phyloP scores from a whole-genome alignment of 2,797 vertebrate genomes.

The Enteromius trimaculatus region DNA sequence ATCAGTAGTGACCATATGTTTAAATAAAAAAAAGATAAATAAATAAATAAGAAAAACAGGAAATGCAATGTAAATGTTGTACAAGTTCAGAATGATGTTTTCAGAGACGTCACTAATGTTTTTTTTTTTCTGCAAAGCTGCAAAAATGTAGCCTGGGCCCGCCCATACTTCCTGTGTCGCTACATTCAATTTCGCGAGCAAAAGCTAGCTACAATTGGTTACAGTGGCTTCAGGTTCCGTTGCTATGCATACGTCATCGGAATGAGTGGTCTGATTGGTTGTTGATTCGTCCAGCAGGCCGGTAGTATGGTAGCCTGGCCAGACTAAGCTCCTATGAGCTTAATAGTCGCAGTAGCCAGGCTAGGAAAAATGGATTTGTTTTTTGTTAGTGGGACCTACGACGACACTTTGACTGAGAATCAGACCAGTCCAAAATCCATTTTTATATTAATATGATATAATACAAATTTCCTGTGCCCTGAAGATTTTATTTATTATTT shows the following conservation, averaged over 20 bases:
- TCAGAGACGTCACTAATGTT: background rate
- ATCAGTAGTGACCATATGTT: background rate
- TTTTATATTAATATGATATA: background rate
- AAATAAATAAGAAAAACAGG: too few species aligned
- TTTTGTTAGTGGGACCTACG: background rate
- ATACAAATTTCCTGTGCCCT: background rate
- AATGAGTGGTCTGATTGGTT: too few species aligned
- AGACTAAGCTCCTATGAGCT: too few species aligned
- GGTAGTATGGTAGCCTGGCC: too few species aligned
- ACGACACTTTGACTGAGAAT: background rate
- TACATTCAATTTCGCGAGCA: too few species aligned
- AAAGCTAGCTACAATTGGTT: too few species aligned
- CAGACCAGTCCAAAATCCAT: background rate
- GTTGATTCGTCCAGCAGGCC: too few species aligned
- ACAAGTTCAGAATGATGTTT: background rate
- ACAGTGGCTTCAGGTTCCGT: too few species aligned
- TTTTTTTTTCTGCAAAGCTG: background rate
- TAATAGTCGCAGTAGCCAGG: too few species aligned
- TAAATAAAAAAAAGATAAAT: background rate
- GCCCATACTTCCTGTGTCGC: too few species aligned
- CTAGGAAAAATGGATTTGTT: background rate
- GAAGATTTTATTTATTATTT: background rate
- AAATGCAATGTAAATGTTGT: background rate
- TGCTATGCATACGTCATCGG: too few species aligned
- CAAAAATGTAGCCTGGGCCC: background rate